phyloP scores from a whole-genome alignment of 2,888 invertebrate genomes.

The Pinctada fucata region DNA sequence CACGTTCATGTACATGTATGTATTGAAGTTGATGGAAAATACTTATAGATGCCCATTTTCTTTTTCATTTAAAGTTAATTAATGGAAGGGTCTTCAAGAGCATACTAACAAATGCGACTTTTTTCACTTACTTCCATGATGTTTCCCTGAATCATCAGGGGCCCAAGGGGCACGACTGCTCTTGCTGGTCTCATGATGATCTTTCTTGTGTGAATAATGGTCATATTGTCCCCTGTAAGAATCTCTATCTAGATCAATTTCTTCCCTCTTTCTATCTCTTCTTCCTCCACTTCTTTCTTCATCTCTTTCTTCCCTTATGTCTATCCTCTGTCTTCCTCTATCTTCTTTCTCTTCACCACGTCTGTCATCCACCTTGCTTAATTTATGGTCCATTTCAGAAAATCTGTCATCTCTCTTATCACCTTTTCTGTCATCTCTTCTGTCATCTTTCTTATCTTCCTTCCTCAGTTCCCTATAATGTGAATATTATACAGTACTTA shows the following conservation, averaged over 20 bases:
- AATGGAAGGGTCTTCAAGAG: too few relatives aligned
- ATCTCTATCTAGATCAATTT: slow-evolving; percentile 17
- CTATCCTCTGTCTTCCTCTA: slow-evolving; percentile 19
- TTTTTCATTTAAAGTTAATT: too few relatives aligned
- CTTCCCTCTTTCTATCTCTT: slow-evolving; percentile 36
- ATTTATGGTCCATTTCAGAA: neutral
- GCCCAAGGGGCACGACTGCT: slow-evolving; percentile 30
- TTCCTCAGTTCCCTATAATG: slow-evolving; percentile 21
- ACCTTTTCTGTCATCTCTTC: slow-evolving; percentile 29
- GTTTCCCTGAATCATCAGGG: slow-evolving; percentile 25
- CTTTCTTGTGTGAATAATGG: slow-evolving; percentile 34
- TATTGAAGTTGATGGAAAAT: too few relatives aligned
- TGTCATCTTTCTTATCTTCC: slow-evolving; percentile 42
- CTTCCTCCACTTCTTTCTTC: slow-evolving; percentile 32
- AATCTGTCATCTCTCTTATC: slow-evolving; percentile 6
- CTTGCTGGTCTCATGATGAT: slow-evolving; percentile 35
- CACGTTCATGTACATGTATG: too few relatives aligned
- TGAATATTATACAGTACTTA: neutral
- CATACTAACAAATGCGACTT: too few relatives aligned
- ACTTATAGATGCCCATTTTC: too few relatives aligned
- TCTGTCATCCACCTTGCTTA: neutral
- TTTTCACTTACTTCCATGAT: slow-evolving; percentile 20
- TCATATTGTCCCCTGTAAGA: slow-evolving; percentile 36
- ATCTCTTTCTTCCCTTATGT: slow-evolving; percentile 28
- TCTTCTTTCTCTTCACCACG: neutral